Base-by-base conservation (phyloP, 2,888 invertebrate species). In the Tetragnatha montana region DNA sequence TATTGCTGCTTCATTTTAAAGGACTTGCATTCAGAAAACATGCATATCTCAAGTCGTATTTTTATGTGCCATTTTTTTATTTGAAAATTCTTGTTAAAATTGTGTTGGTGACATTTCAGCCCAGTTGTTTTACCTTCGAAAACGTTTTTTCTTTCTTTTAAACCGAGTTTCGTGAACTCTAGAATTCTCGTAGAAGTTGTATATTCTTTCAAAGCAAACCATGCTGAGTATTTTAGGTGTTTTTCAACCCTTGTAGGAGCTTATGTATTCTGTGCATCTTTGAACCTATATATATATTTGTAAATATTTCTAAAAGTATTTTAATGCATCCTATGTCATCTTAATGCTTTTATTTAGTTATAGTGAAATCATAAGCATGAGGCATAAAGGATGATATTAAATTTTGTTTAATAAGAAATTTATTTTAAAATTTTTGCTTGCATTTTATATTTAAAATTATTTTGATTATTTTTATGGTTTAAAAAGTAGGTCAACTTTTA, bases 51-150 rank as follows among this genome's bases (percentile, higher is more conserved):
- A 51, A 83, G 82, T 83, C 79, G 68, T 81, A 49, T 87, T 81
- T 81, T 82, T 81, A 83, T 88, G 88, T 88, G 88, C 88, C 88
- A 88, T 88, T 81, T 88, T 75, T 76, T 79, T 49, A 88, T 51
- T 79, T 71, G 73, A 22, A 73, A 35, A 74, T 60, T 7, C 51
- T 8, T 6, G 22, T 12, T n/a, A 60, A 71, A 69, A 81, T 49
- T 88, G 60, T 68, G 22, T 80, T 47, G 49, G 69, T 87, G 74
- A 87, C 49, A 60, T 79, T 79, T 83, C 88, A 81, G 75, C 88
- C 83, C 81, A 76, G 50, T 19, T 71, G 47, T 81, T 19, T 49
- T 8, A 71, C 47, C 78, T 21, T 47, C 49, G 1, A 47, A 73
- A 49, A n/a, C 69, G 47, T 74, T 35, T 22, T 70, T 49, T 12